These are phyloP conservation scores for Plebejus anna DNA, from an alignment of 2,888 invertebrate genomes.

Conservation along the genomic window DNA sequence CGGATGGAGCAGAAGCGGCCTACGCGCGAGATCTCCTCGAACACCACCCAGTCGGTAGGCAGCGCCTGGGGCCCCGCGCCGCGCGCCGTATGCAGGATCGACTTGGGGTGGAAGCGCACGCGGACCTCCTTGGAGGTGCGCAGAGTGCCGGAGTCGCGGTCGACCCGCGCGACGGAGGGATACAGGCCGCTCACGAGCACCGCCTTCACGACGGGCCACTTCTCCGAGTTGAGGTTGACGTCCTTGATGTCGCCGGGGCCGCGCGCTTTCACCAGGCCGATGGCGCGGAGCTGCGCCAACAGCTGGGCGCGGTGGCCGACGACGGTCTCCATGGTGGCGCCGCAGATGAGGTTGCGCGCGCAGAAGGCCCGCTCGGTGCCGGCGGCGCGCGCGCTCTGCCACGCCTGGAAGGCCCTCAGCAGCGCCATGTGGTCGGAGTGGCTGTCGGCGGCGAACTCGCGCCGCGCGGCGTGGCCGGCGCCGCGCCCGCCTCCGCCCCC, in stretches of 20 bases:
- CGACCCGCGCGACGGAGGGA: conserved; percentile 90
- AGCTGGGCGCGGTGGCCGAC: conserved; percentile 91
- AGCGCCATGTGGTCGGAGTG: conserved; percentile 95
- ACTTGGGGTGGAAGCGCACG: conserved; percentile 80
- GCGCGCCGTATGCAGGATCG: conserved; percentile 63
- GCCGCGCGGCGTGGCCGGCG: conserved; percentile 81
- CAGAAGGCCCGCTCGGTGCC: conserved; percentile 86
- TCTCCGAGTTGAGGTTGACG: conserved; percentile 90
- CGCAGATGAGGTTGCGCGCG: conserved; percentile 86
- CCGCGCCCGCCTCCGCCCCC: conserved; percentile 82
- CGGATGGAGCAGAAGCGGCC: conserved; percentile 85
- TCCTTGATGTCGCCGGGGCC: conserved; percentile 85
- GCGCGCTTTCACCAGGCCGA: conserved; percentile 84
- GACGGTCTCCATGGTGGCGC: conserved; percentile 94
- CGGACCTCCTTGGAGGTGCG: conserved; percentile 82
- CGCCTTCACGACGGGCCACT: conserved; percentile 95
- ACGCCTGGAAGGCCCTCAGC: conserved; percentile 87
- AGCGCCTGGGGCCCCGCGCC: conserved; percentile 45
- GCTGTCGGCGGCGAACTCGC: conserved; percentile 86
- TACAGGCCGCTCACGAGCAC: conserved; percentile 93
- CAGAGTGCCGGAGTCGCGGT: conserved; percentile 81
- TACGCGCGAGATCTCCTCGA: conserved; percentile 89
- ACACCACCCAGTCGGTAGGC: conserved; percentile 91
- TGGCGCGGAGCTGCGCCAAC: conserved; percentile 87
- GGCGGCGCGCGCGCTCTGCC: conserved; percentile 81